Evolutionary conservation across 2,113 vertebrate genomes (phyloP), one percentile per base, ranked within the genome.

Genomic region (Indicator maculatus): DNA sequence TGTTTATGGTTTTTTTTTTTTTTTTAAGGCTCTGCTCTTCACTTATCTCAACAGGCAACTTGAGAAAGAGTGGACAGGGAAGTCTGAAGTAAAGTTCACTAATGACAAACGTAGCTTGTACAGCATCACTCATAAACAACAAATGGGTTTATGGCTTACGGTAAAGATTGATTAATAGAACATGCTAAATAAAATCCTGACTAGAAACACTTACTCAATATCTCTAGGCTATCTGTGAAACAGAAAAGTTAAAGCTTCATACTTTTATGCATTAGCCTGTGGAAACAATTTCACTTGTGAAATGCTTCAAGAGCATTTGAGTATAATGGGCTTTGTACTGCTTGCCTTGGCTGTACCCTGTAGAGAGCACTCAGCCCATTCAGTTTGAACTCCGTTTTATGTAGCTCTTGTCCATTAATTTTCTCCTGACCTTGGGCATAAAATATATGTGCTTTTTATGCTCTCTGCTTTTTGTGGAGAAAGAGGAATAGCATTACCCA

Each of bases 381-480:
- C 98, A 98, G 95, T 97, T 98, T 98, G 98, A 98, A 98, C 98
- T 98, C 97, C 97, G 97, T 98, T 98, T 98, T 98, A 98, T 99
- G 97, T 98, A 96, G 93, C 97, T 98, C 97, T 98, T 98, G 98
- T 98, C 98, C 98, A 98, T 99, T 98, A 98, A 98, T 98, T 98
- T 98, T 98, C 98, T 98, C 78, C 94, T 98, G 98, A 98, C 97
- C 98, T 98, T 98, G 98, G 98, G 98, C 98, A 98, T 97, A 97
- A 97, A 97, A 98, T 98, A 98, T 97, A 97, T 95, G 95, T 44
- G 83, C 97, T 98, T 98, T 98, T 98, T 98, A 97, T 98, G 95
- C 98, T 88, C 72, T 74, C 45, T 86, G 92, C 97, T 97, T 97
- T 97, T 95, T 97, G 97, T 97, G 91, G 98, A 98, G 98, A 98